Evolutionary conservation across 2,113 vertebrate species (phyloP).

Genomic region (Sinosuthora webbiana): DNA sequence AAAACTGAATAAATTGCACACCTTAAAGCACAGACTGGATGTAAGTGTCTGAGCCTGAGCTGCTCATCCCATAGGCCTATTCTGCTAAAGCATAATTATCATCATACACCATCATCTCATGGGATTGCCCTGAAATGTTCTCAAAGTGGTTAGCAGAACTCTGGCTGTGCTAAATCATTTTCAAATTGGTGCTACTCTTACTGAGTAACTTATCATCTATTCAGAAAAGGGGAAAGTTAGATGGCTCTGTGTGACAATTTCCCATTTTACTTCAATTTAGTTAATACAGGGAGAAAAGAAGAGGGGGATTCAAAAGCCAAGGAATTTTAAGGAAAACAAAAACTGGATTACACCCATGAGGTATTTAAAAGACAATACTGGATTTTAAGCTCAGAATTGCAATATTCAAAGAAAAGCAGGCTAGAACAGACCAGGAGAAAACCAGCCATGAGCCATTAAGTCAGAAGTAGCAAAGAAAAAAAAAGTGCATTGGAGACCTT

Average conservation of each 20-base stretch:
- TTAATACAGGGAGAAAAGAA: neutral
- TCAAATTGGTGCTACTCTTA: neutral
- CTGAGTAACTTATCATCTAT: neutral
- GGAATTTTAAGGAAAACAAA: constrained; percentile 20
- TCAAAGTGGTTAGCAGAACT: neutral
- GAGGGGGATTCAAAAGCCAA: neutral
- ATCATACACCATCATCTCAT: neutral
- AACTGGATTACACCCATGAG: neutral
- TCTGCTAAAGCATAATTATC: neutral
- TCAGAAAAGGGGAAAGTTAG: neutral
- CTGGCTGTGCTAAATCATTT: neutral
- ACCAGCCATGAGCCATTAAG: neutral
- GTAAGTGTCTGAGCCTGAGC: neutral
- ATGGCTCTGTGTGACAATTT: neutral
- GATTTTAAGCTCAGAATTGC: neutral
- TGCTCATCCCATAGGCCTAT: neutral
- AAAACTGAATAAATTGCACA: neutral
- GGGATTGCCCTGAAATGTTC: neutral
- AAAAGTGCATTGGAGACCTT: neutral
- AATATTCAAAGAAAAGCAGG: neutral
- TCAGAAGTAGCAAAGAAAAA: neutral
- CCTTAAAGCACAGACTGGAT: neutral
- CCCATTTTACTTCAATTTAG: neutral
- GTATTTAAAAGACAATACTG: neutral
- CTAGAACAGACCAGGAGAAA: neutral